Evolutionary conservation across 2,888 invertebrate species (phyloP).

Genomic region (Sceliomorpha sp.): DNA sequence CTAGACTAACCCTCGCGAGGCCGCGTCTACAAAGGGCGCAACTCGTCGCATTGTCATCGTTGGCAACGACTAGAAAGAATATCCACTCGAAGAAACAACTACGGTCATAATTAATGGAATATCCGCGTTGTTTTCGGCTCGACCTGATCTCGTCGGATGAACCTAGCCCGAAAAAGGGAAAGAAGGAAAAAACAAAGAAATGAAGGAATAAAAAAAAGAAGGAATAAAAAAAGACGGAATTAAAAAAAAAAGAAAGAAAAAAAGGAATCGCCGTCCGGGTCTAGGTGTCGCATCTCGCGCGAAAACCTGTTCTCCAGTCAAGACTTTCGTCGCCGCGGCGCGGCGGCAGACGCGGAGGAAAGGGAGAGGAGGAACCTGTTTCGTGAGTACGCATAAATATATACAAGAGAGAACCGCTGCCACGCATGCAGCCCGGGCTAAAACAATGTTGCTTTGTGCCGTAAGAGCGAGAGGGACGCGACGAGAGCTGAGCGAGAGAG

Average conservation of each 20-base stretch:
- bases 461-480: slow-evolving; percentile 10
- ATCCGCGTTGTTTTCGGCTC: slow-evolving; percentile 11
- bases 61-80: slow-evolving; percentile 12
- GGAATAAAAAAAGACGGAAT: too few species aligned
- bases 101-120: slow-evolving; percentile 24
- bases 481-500: slow-evolving; percentile 12
- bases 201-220: too few species aligned
- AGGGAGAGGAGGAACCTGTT: slow-evolving; percentile 53
- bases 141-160: too few species aligned
- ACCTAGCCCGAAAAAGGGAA: too few species aligned
- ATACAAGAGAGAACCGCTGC: slow-evolving; percentile 14
- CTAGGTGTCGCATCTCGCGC: slow-evolving; percentile 20
- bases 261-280: too few species aligned
- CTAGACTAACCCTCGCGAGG: slow-evolving; percentile 6
- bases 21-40: slow-evolving; percentile 23
- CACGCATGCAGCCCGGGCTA: slow-evolving; percentile 38
- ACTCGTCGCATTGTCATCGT: slow-evolving; percentile 27
- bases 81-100: slow-evolving; percentile 30
- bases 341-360: slow-evolving; percentile 3
- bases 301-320: slow-evolving; percentile 61
- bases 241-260: too few species aligned
- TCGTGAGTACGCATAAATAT: slow-evolving; percentile 29
- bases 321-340: slow-evolving; percentile 43
- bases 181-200: too few species aligned
- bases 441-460: slow-evolving; percentile 52